Evolutionary conservation across 2,888 invertebrate species (phyloP).

Genomic region (Drosophila testacea): DNA sequence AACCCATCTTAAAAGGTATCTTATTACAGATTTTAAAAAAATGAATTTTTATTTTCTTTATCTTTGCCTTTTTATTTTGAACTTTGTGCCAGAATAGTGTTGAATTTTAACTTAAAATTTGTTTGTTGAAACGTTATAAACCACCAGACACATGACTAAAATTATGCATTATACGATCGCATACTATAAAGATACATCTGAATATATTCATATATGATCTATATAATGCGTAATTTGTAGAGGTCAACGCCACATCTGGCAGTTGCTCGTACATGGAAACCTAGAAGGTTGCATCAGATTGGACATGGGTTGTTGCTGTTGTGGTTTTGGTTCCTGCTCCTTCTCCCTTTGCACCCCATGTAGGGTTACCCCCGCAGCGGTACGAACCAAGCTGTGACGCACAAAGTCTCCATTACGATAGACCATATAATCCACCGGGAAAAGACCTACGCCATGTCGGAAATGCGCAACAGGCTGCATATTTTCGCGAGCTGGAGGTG

Average conservation of each 20-base stretch:
- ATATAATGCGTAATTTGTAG: conserved; percentile 57
- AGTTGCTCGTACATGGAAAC: not conserved
- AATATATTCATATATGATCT: not conserved
- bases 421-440: conserved; percentile 31
- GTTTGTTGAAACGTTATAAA: conserved; percentile 28
- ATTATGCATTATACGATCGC: conserved; percentile 54
- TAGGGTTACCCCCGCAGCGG: conserved; percentile 65
- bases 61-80: conserved; percentile 44
- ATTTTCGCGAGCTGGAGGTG: not conserved
- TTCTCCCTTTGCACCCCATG: conserved; percentile 37
- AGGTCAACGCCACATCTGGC: conserved; percentile 39
- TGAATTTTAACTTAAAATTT: conserved; percentile 19
- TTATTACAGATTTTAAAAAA: too few species aligned
- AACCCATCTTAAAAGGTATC: too few species aligned
- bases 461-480: conserved; percentile 51
- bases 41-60: not conserved
- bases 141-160: conserved; percentile 45
- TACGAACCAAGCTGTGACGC: conserved; percentile 59
- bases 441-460: conserved; percentile 45
- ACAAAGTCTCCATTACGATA: conserved; percentile 19
- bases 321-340: not conserved
- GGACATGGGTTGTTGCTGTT: not conserved
- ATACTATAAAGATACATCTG: conserved; percentile 12
- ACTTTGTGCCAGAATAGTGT: not conserved
- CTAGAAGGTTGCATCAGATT: not conserved